phyloP scores from a whole-genome alignment of 2,113 vertebrate species.

The Mesitornis unicolor region DNA sequence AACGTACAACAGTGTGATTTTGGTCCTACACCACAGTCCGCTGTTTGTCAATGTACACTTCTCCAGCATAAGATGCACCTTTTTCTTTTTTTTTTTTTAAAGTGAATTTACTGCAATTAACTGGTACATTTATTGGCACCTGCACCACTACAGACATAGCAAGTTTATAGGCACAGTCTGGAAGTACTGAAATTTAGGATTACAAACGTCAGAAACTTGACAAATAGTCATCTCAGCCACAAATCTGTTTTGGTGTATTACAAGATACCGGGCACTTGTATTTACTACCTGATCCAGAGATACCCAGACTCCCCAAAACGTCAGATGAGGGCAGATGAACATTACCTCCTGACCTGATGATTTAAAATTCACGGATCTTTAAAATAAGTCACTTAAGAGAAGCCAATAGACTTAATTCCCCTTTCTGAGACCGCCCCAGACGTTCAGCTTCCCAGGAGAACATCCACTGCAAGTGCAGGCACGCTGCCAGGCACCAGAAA shows the following conservation, averaged over 20 bases:
- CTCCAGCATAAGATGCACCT: not conserved
- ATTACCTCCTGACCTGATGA: not conserved
- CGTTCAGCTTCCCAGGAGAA: not conserved
- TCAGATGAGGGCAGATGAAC: not conserved
- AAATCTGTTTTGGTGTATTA: not conserved
- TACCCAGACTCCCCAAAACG: not conserved
- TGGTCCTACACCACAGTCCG: constrained; percentile 39
- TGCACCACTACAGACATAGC: constrained; percentile 44
- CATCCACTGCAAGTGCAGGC: not conserved
- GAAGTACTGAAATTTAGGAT: constrained; percentile 29
- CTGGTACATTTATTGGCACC: constrained; percentile 18
- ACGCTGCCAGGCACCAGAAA: constrained; percentile 25
- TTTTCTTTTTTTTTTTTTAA: not conserved
- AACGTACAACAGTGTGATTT: not conserved
- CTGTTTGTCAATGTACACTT: not conserved
- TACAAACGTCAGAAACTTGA: constrained; percentile 3
- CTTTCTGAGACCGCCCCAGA: not conserved
- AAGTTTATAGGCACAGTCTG: constrained; percentile 49
- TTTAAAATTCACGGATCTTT: not conserved
- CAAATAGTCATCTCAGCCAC: not conserved
- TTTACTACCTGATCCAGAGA: not conserved
- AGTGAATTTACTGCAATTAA: constrained; percentile 2
- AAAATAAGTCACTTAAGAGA: not conserved
- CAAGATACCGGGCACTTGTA: not conserved
- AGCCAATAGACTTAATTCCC: not conserved